phyloP scores from a whole-genome alignment of 2,888 invertebrate species.

The Escarpia spicata region DNA sequence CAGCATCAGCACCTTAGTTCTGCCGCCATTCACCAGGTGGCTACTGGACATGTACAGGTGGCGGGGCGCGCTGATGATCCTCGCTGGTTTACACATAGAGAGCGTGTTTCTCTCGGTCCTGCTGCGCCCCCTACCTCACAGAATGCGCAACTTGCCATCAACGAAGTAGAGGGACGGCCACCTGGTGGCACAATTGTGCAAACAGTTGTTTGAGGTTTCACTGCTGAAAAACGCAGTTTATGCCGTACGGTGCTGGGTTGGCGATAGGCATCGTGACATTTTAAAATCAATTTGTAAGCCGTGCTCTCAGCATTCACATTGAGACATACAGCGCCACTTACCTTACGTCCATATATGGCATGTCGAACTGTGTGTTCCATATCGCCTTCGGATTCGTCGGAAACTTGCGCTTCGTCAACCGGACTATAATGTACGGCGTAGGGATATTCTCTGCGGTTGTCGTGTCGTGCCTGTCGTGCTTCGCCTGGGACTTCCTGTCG shows the following conservation, averaged over 20 bases:
- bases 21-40: too few species aligned
- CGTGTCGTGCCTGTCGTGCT: conserved; percentile 29
- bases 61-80: too few species aligned
- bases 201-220: conserved; percentile 33
- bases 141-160: neutral
- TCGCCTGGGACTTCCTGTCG: conserved; percentile 32
- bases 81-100: conserved; percentile 34
- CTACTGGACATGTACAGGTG: too few species aligned
- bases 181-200: neutral
- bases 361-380: conserved; percentile 31
- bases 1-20: too few species aligned
- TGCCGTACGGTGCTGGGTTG: conserved; percentile 34
- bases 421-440: conserved; percentile 33
- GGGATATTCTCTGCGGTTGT: conserved; percentile 29
- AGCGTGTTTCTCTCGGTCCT: conserved; percentile 17
- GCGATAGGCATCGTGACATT: conserved; percentile 38
- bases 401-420: conserved; percentile 31
- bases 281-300: conserved; percentile 34
- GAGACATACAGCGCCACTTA: conserved; percentile 31
- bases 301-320: conserved; percentile 32
- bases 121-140: conserved; percentile 19
- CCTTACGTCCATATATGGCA: conserved; percentile 39
- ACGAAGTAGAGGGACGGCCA: neutral
- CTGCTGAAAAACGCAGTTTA: conserved; percentile 33
- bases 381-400: conserved; percentile 31